Conservation (phyloP, 2,113 vertebrate species). For the Cyprinodon tularosa region DNA sequence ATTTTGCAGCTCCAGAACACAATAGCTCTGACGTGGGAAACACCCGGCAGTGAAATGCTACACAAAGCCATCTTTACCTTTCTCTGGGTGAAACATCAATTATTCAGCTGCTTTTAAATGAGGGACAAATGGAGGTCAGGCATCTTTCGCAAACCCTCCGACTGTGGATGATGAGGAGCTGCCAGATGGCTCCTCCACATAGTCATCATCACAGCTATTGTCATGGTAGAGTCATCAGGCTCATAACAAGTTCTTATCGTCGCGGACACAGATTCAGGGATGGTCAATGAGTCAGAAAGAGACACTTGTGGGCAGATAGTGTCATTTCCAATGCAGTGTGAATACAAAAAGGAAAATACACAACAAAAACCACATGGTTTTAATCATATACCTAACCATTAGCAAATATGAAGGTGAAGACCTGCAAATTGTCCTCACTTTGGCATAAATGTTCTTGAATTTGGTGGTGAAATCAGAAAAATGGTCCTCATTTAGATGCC, state of each 20-base stretch:
- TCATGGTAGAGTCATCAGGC: background rate
- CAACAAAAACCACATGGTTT: conserved; percentile 4
- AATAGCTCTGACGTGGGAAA: conserved; percentile 39
- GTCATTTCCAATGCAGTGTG: conserved; percentile 6
- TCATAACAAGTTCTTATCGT: conserved; percentile 31
- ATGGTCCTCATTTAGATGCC: too few relatives aligned
- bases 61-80: conserved; percentile 38
- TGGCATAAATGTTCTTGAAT: too few relatives aligned
- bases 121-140: conserved; percentile 63
- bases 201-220: background rate
- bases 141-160: background rate
- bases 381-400: too few relatives aligned
- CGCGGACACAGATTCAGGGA: conserved; percentile 27
- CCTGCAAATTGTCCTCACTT: too few relatives aligned
- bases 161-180: conserved; percentile 55
- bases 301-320: conserved; percentile 13
- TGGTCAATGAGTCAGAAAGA: conserved; percentile 37
- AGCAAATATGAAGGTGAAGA: too few relatives aligned
- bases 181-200: conserved; percentile 39
- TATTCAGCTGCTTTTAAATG: conserved; percentile 63
- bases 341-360: background rate
- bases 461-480: too few relatives aligned
- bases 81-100: conserved; percentile 55
- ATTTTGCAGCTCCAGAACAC: background rate
- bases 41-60: conserved; percentile 51